Evolutionary conservation across 2,113 vertebrate genomes (phyloP).

Genomic region (Cyprichromis sp.): DNA sequence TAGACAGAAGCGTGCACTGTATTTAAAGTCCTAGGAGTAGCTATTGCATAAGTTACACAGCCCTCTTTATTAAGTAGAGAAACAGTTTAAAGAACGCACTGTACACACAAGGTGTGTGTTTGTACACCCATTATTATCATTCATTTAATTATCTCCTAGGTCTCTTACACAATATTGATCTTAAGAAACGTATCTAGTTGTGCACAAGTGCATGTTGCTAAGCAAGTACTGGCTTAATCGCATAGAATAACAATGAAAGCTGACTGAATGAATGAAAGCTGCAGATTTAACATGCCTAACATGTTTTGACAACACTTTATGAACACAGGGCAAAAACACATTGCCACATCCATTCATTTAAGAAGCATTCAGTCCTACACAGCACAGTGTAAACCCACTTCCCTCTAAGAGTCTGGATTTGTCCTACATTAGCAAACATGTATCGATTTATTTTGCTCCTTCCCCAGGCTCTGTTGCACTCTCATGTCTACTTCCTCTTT

Average conservation of each 20-base stretch:
- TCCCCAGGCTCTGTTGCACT: background rate
- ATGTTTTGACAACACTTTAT: background rate
- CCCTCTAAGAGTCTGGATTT: background rate
- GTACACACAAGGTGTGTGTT: background rate
- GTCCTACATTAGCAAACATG: background rate
- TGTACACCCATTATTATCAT: background rate
- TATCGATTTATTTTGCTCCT: background rate
- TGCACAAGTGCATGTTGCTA: background rate
- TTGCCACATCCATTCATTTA: background rate
- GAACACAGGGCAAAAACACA: background rate
- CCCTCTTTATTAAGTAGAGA: background rate
- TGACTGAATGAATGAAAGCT: background rate
- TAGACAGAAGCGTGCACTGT: background rate
- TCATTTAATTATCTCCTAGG: background rate
- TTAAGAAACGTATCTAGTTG: background rate
- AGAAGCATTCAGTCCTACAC: background rate
- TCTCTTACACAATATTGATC: background rate
- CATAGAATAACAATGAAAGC: background rate
- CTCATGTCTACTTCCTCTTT: background rate
- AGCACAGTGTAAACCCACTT: background rate
- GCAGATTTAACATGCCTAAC: constrained; percentile 38
- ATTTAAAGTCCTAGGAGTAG: background rate
- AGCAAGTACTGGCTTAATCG: background rate
- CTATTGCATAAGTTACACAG: background rate
- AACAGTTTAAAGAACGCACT: background rate